Percentiles rank a stretch among this genome's conserved stretches.
phyloP scores from a whole-genome alignment of 2,113 vertebrate genomes.

The Crotalus viridis region DNA sequence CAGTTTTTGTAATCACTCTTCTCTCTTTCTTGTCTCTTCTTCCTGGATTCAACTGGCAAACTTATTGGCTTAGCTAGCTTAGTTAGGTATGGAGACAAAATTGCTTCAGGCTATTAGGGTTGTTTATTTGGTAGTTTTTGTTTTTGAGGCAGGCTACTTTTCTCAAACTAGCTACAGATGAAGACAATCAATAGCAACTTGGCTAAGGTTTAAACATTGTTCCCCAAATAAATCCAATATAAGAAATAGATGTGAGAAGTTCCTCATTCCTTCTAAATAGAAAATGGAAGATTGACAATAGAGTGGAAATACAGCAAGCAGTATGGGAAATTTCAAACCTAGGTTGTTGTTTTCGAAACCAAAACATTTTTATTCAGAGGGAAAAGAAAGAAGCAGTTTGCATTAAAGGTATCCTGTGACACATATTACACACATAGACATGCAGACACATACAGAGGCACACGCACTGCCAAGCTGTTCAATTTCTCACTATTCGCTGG shows the following conservation, averaged over 20 bases:
- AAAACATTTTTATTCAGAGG: constrained; percentile 31
- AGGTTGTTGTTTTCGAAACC: constrained; percentile 37
- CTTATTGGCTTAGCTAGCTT: not conserved
- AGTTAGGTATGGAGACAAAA: not conserved
- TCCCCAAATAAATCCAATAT: not conserved
- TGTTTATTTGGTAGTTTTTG: not conserved
- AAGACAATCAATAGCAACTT: not conserved
- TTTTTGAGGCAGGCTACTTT: not conserved
- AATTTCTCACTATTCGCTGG: constrained; percentile 27
- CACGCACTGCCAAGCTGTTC: constrained; percentile 15
- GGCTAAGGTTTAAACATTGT: not conserved
- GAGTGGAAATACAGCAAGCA: not conserved
- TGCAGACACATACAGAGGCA: not conserved
- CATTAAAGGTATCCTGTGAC: constrained; percentile 36
- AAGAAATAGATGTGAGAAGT: not conserved
- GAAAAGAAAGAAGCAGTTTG: constrained; percentile 24
- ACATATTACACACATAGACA: not conserved
- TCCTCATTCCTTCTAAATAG: not conserved
- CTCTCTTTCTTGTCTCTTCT: not conserved
- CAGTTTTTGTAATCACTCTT: not conserved
- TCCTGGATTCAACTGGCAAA: not conserved
- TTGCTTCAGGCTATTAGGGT: not conserved
- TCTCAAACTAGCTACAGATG: not conserved
- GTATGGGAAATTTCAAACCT: constrained; percentile 18
- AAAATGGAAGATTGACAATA: not conserved